Evolutionary conservation across 2,113 vertebrate species (phyloP).

Genomic region (Ictalurus punctatus): DNA sequence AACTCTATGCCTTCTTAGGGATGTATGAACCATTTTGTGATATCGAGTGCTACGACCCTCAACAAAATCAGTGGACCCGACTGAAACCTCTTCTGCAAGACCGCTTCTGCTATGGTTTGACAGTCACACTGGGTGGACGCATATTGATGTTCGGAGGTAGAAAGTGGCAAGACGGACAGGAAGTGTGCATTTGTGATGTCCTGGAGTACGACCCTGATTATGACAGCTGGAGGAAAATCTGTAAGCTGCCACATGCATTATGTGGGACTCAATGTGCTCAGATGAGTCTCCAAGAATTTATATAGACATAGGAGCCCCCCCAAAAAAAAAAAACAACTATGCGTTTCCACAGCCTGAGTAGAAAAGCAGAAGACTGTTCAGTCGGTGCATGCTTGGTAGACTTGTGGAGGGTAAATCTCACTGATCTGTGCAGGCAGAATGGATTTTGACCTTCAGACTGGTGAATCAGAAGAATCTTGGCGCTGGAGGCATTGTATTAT

Average conservation of each 20-base stretch:
- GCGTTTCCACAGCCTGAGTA: not conserved
- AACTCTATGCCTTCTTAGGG: conserved; percentile 90
- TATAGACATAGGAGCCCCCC: conserved; percentile 22
- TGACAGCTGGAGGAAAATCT: conserved; percentile 89
- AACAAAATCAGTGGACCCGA: conserved; percentile 83
- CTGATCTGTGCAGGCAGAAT: conserved; percentile 8
- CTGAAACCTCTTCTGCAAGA: conserved; percentile 81
- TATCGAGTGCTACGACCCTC: conserved; percentile 84
- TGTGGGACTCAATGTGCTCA: conserved; percentile 83
- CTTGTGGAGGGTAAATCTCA: not conserved
- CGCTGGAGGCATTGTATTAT: not conserved
- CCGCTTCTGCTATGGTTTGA: conserved; percentile 88
- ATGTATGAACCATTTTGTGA: conserved; percentile 92
- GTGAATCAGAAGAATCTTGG: conserved; percentile 25
- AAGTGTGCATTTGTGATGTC: conserved; percentile 82
- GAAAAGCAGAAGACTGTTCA: not conserved
- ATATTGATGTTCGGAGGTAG: conserved; percentile 88
- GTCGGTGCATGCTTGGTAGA: conserved; percentile 1
- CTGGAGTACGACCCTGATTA: conserved; percentile 86
- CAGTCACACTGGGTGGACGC: conserved; percentile 70
- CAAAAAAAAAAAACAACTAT: no score
- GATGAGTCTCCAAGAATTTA: conserved; percentile 76
- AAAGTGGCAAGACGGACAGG: conserved; percentile 84
- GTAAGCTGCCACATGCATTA: conserved; percentile 81
- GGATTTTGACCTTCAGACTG: conserved; percentile 19